Percentiles rank a stretch among this genome's conserved stretches.
Evolutionary conservation across 2,113 vertebrate species (phyloP).

Genomic region (Paedocypris sp.): DNA sequence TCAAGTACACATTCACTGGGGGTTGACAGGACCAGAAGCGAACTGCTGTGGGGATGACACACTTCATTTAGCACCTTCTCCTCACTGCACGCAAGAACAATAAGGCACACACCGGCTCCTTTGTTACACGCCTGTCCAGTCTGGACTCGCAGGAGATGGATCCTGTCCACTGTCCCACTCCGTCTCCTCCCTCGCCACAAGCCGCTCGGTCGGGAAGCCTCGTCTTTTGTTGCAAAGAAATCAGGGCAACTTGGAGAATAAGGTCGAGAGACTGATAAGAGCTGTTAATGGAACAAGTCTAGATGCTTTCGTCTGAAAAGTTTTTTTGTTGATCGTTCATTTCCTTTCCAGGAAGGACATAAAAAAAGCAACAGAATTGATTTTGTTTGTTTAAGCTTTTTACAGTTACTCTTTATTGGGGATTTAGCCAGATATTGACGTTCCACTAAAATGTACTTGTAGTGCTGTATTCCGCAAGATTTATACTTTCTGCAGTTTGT

Average conservation of each 20-base stretch:
- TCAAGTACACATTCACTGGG: constrained; percentile 5
- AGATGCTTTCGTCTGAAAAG: constrained; percentile 15
- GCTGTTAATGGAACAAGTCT: constrained; percentile 31
- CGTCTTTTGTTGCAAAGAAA: constrained; percentile 21
- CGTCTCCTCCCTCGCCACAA: constrained; percentile 5
- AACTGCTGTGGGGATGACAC: constrained; percentile 52
- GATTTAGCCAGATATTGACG: not conserved
- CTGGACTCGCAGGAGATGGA: not conserved
- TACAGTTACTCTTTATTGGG: not conserved
- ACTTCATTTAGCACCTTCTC: constrained; percentile 48
- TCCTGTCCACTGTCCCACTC: constrained; percentile 18
- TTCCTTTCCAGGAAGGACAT: not conserved
- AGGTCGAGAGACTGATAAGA: no score
- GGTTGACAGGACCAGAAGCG: constrained; percentile 6
- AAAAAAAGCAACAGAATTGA: not conserved
- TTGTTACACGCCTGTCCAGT: constrained; percentile 28
- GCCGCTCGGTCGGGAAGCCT: constrained; percentile 9
- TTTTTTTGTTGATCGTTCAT: not conserved
- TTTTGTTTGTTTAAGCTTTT: not conserved
- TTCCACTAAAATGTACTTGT: not conserved
- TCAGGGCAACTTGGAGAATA: no score
- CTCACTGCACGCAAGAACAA: constrained; percentile 45
- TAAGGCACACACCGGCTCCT: constrained; percentile 16
- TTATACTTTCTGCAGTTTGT: constrained; percentile 48
- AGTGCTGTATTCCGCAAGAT: constrained; percentile 5